phyloP scores from a whole-genome alignment of 2,797 vertebrate genomes.

The Microcaecilia unicolor region DNA sequence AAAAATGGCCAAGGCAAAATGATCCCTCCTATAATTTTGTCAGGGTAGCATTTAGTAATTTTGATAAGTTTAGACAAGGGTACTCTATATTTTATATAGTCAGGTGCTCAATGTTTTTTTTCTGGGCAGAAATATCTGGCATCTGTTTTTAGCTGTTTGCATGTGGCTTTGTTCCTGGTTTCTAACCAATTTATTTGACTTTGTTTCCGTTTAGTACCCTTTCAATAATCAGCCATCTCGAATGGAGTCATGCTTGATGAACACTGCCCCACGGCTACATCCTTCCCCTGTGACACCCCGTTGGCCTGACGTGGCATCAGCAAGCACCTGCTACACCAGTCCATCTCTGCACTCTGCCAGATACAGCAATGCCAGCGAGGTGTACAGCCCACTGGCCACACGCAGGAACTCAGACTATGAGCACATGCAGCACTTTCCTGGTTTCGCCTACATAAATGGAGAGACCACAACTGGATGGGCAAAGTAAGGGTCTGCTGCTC shows the following conservation, averaged over 20 bases:
- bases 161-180: too few relatives aligned
- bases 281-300: constrained; percentile 81
- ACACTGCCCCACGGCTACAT: constrained; percentile 81
- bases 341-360: constrained; percentile 87
- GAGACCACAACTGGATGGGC: constrained; percentile 95
- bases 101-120: too few relatives aligned
- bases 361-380: constrained; percentile 80
- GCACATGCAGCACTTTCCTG: constrained; percentile 96
- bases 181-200: constrained; percentile 18
- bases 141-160: too few relatives aligned
- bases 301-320: constrained; percentile 86
- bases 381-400: constrained; percentile 82
- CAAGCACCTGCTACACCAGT: constrained; percentile 86
- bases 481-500: constrained; percentile 66
- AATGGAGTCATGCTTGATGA: constrained; percentile 96
- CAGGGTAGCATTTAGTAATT: too few relatives aligned
- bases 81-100: too few relatives aligned
- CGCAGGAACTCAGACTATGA: constrained; percentile 96
- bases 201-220: constrained; percentile 68
- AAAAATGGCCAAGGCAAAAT: too few relatives aligned
- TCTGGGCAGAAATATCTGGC: too few relatives aligned
- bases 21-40: too few relatives aligned
- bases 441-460: constrained; percentile 96
- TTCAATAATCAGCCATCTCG: constrained; percentile 86
- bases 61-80: too few relatives aligned